Evolutionary conservation across 2,797 vertebrate species (phyloP), one percentile per base, ranked within the genome.

Genomic region (Hypotaenidia philippensis): DNA sequence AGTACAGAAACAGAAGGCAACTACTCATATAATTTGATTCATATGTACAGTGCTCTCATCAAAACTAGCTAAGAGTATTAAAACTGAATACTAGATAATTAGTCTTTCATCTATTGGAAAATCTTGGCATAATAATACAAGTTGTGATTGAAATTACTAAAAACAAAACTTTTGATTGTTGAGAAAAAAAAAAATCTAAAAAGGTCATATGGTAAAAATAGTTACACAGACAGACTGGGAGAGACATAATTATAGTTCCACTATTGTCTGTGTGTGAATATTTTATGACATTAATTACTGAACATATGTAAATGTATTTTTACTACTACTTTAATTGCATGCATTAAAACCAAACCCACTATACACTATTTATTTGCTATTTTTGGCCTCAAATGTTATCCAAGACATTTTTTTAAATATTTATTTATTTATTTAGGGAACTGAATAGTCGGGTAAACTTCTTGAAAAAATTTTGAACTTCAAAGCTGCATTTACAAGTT

Each of bases 261-360:
- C 74, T 93, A 96, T 82, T 83, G 70, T 92, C 91, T 96, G 34
- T 69, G 82, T 93, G 87, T 45, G 72, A 95, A 83, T 72, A 76
- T 31, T 91, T 94, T 87, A 91, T 96, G 93, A 36, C 72, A 91
- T 91, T 95, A 90, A 92, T 96, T 97, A 91, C 77, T 83, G 47
- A 91, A 91, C 83, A 85, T 65, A 91, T 93, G 89, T 92, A 94
- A 95, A 93, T 84, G 27, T 60, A 74, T 92, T 93, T 96, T 92
- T 95, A 85, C 0, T 9, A 70, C 61, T 57, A 20, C n/a, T 90
- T 83, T 87, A 90, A 86, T 60, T 82, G 63, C 90, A 13, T 72
- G 16, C 60, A 87, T 69, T 87, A 68, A 76, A 95, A 56, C 1
- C 6, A 85, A 85, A 60, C 21, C 20, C 59, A 40, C 32, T 85